phyloP scores from a whole-genome alignment of 2,797 vertebrate species.

The Fringilla coelebs region DNA sequence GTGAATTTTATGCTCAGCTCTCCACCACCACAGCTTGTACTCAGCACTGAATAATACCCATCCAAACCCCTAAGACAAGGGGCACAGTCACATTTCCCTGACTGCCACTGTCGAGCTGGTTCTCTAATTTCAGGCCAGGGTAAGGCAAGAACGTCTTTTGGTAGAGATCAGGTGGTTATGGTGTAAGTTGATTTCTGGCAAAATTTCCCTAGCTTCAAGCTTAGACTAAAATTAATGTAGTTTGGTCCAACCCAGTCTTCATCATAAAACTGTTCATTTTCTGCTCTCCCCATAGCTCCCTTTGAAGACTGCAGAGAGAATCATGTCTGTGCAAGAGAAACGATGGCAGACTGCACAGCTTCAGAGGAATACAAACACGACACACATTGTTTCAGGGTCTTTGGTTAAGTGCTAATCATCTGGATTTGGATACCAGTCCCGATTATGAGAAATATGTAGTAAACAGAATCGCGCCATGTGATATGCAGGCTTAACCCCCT shows the following conservation, averaged over 20 bases:
- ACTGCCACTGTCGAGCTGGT: fast-evolving
- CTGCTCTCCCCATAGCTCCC: background rate
- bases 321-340: background rate
- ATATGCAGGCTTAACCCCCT: background rate
- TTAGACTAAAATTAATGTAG: background rate
- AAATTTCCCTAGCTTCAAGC: background rate
- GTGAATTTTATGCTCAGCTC: background rate
- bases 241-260: background rate
- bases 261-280: background rate
- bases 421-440: slow-evolving; percentile 29
- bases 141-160: background rate
- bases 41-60: background rate
- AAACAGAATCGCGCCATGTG: background rate
- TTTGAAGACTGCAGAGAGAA: background rate
- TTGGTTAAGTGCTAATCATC: slow-evolving; percentile 35
- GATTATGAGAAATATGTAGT: slow-evolving; percentile 1
- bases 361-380: background rate
- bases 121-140: background rate
- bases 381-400: slow-evolving; percentile 32
- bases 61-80: background rate
- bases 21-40: background rate
- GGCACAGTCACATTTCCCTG: background rate
- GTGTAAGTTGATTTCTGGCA: background rate
- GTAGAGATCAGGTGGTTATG: background rate
- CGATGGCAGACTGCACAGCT: background rate